Base-by-base conservation (phyloP, 2,113 vertebrate genomes). In the Eulemur macaco region DNA sequence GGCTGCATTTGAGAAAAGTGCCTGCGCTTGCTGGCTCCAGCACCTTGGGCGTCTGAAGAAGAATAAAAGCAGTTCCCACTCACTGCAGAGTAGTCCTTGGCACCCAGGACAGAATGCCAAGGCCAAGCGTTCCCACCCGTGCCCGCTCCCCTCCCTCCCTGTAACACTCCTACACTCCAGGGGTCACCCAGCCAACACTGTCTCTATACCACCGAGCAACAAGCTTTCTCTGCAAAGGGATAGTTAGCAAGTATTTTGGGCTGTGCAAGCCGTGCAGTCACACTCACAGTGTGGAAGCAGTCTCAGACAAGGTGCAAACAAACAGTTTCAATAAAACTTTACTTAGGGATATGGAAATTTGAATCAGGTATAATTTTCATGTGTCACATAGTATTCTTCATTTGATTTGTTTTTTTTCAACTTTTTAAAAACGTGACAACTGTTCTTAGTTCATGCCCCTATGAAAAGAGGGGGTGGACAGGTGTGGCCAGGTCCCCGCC, bases 111-210 rank as follows among this genome's bases (percentile, higher is more conserved):
- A 25, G 6, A 1, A 18, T 52, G 25, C 73, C 27, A 17, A 69
- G 15, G 11, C 37, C 31, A 20, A 6, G 34, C 4, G 14, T 9
- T 20, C 60, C 8, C 54, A 90, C 50, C 8, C 11, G 2, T 1
- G 5, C 56, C 11, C 25, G 1, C 37, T 56, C 25, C 14, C 7
- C 23, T 56, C 39, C 27, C 54, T 10, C 45, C 45, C 25, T 10
- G 13, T 6, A 50, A 8, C 1, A 0, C 10, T 8, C 34, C 18
- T 29, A 31, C 5, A 1, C 13, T 31, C 34, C 7, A n/a, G 20
- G 34, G 17, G 6, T 20, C 13, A 8, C 21, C 17, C 29, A 13
- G 21, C 27, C 21, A 23, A 13, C 23, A 25, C 20, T 76, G 20
- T 47, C 37, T 25, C 60, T 63, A 4, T 45, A 54, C 20, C 21